Evolutionary conservation across 2,888 invertebrate genomes (phyloP), one percentile per base, ranked within the genome.

Genomic region (Eremobia ochroleuca): DNA sequence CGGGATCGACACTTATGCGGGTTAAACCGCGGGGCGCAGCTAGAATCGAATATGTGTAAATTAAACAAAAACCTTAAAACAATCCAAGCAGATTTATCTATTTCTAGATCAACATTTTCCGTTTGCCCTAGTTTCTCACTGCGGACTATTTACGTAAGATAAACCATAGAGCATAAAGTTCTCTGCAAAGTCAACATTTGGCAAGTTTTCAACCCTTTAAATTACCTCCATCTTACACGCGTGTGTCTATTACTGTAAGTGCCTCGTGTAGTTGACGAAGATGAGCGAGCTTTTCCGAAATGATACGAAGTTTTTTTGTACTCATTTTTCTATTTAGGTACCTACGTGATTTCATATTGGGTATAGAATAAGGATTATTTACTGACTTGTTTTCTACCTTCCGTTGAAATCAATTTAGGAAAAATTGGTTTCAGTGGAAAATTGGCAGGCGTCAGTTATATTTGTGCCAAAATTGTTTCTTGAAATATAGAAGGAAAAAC

Each of bases 81-180:
- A 43, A n/a, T 18, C 11, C 61, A 62, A 13, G 18, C 18, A n/a
- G 6, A 43, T 52, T 43, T 18, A 37, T 28, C 37, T 15, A 6
- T 52, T 15, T 74, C 40, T 43, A 55, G 15, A 52, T 59, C 49
- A 65, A n/a, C 28, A 28, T 71, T 68, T n/a, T 40, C 70, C 40
- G 68, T 52, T 25, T 75, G 73, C 59, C 66, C 65, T 61, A 73
- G 62, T 71, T 77, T 72, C 21, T 18, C 28, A 80, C 75, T 81
- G 77, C 85, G 69, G 81, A 64, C 1, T 72, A 64, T 77, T 84
- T 84, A 84, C 81, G 85, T 84, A 84, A 85, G 72, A 69, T 49
- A 37, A 34, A 69, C 62, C 74, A 81, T 59, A 34, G 40, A 70
- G 68, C 65, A 55, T 31, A 25, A 69, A 76, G 18, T 68, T 46